Evolutionary conservation across 2,888 invertebrate species (phyloP), one percentile per base, ranked within the genome.

Genomic region (Patella depressa): DNA sequence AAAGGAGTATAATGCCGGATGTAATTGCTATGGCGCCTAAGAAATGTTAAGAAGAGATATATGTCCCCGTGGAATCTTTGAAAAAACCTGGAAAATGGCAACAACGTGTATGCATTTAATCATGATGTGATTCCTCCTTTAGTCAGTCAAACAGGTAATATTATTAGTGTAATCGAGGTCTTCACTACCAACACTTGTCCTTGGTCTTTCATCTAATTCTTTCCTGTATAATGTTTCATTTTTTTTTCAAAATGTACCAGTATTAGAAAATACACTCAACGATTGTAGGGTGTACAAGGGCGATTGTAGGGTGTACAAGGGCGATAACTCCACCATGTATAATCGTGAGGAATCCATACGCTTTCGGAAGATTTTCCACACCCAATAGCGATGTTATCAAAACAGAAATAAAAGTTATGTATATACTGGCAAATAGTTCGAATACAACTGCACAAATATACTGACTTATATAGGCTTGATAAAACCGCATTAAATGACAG

Each of bases 331-430:
- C 54, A 7, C 85, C 81, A 70, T 82, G 83, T 14, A 82, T 59
- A 24, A 85, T 71, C 34, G 83, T 75, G 0, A 78, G 71, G 9
- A 87, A 74, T 2, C 84, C 85, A 24, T 86, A 59, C 1, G 83
- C 82, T 57, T 82, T 79, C 1, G 83, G 72, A 45, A 87, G 79
- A 73, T 83, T 78, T 7, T 80, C 82, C n/a, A 86, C 54, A 9
- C 87, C 87, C 1, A 85, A 81, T 24, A 85, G 82, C 29, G 86
- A 85, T 1, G 83, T 84, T 11, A 85, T 75, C 17, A 85, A 72
- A 9, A 85, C 80, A 2, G 85, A 80, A 24, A 82, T 80, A 72
- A 87, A 59, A 24, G 82, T 82, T 71, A 82, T 82, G 74, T 83
- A 84, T 11, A 82, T 80, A 3, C 85, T 80, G 4, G 82, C 82